A percentile compares a stretch with the other conserved stretches of the same genome.
Evolutionary conservation across 30 jellyfish, hydroid and myxozoan species (phyloP).

Genomic region (Cassiopea xamachana): DNA sequence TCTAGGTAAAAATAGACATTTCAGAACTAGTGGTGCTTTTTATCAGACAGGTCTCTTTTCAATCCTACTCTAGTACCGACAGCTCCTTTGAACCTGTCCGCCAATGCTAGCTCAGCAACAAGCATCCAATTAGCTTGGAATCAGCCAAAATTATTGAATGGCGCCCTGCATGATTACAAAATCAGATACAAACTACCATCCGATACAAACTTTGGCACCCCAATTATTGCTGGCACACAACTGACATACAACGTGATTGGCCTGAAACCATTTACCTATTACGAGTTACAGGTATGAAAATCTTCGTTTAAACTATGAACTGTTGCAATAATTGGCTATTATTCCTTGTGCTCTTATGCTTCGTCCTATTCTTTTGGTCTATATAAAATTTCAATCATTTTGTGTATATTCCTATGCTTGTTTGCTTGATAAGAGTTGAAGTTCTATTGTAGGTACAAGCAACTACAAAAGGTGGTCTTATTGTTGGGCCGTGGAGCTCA

Average conservation of each 20-base stretch:
- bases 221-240: not conserved
- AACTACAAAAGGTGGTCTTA: constrained; percentile 40
- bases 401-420: not conserved
- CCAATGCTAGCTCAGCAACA: not conserved
- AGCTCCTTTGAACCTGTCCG: not conserved
- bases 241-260: not conserved
- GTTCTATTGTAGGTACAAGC: constrained; percentile 37
- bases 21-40: too few relatives aligned
- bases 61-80: not conserved
- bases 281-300: constrained; percentile 8
- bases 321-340: not conserved
- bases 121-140: not conserved
- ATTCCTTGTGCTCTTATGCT: too few relatives aligned
- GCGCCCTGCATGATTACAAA: not conserved
- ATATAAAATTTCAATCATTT: too few relatives aligned
- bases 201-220: not conserved
- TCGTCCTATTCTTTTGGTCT: too few relatives aligned
- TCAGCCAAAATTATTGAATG: not conserved
- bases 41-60: too few relatives aligned
- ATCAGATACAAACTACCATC: not conserved
- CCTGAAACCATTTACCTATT: not conserved
- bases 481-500: constrained; percentile 43
- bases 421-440: not conserved
- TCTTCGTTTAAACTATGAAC: not conserved
- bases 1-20: too few relatives aligned